Evolutionary conservation across 2,888 invertebrate species (phyloP).

Genomic region (Rotaria macrura): DNA sequence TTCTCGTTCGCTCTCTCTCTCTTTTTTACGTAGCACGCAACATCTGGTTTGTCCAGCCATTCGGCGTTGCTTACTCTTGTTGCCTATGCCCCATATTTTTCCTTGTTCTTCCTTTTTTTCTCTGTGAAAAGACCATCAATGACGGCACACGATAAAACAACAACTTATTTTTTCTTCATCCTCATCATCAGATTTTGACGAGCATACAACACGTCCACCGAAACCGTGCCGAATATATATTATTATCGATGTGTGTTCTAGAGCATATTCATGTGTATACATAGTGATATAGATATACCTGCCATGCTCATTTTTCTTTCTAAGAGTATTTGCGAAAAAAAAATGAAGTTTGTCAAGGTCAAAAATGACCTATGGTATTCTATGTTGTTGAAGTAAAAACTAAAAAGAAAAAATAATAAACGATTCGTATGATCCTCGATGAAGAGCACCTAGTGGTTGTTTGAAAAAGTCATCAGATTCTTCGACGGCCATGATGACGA

Average conservation of each 20-base stretch:
- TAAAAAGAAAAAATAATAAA: background rate
- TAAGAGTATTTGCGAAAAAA: background rate
- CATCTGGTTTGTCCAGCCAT: constrained; percentile 13
- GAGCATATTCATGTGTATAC: too few relatives aligned
- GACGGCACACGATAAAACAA: background rate
- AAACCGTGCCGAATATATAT: background rate
- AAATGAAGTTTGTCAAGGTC: background rate
- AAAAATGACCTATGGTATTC: background rate
- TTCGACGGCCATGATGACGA: background rate
- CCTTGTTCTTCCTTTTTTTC: too few relatives aligned
- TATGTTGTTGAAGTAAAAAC: background rate
- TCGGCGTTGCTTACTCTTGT: background rate
- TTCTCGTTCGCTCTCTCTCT: background rate
- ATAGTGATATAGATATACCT: too few relatives aligned
- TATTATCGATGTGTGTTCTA: background rate
- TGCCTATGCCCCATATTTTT: background rate
- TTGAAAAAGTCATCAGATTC: background rate
- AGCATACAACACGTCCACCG: background rate
- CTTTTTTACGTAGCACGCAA: background rate
- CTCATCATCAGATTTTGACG: background rate
- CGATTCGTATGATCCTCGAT: background rate
- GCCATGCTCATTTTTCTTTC: background rate
- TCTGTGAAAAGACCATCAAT: background rate
- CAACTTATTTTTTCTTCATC: background rate
- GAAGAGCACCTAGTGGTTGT: background rate